A percentile compares a stretch with the other conserved stretches of the same genome.
Conservation (phyloP, 2,113 vertebrate genomes). For the Deroptyus accipitrinus region DNA sequence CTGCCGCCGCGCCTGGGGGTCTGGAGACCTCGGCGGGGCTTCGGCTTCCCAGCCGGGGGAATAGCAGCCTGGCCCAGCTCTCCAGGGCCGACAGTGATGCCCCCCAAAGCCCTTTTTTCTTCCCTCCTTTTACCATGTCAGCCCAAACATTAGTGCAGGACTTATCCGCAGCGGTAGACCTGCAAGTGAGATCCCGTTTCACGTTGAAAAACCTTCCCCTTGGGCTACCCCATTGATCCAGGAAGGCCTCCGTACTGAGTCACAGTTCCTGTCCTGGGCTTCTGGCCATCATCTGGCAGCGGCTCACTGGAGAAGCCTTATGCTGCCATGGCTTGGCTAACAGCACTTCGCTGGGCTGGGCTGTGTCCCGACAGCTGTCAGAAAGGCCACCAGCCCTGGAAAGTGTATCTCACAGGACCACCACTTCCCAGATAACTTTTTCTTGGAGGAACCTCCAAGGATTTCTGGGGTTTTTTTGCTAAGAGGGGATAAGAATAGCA, state of each 20-base stretch:
- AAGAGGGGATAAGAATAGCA: neutral
- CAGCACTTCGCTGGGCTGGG: rapidly evolving
- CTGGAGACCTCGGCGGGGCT: rapidly evolving
- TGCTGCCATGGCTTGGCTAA: neutral
- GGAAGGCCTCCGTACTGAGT: rapidly evolving
- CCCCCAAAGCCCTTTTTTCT: rapidly evolving
- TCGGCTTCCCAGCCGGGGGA: no score
- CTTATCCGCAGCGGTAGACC: rapidly evolving
- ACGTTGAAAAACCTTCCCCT: neutral
- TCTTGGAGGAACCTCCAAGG: neutral
- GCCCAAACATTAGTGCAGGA: neutral
- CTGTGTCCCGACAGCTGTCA: neutral
- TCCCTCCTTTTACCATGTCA: neutral
- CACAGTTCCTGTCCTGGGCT: rapidly evolving
- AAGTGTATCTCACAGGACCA: rapidly evolving
- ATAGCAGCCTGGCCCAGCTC: rapidly evolving
- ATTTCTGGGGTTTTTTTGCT: neutral
- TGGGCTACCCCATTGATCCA: rapidly evolving
- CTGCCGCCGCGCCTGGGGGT: neutral
- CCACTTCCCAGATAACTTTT: neutral
- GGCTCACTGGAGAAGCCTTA: rapidly evolving
- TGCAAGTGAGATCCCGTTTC: neutral
- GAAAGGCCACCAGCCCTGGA: neutral
- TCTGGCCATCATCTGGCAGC: rapidly evolving
- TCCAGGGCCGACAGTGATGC: rapidly evolving